Base-by-base conservation (phyloP, 1,140 invertebrate species). In the Caerostris darwini region DNA sequence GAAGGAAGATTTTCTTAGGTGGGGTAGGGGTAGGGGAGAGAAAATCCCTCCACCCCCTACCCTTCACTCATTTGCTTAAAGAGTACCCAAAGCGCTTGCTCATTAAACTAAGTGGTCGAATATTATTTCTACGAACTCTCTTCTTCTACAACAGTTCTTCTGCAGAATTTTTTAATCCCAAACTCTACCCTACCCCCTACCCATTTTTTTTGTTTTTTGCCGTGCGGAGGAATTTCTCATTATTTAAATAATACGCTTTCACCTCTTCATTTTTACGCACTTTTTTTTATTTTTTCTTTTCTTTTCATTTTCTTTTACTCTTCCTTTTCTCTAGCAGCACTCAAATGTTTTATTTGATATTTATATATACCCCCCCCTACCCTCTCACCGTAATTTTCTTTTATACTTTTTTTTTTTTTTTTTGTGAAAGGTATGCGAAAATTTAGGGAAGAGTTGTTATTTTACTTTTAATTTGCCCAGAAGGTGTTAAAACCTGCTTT, bases 171-270 rank as follows among this genome's bases (percentile, higher is more conserved):
- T 91, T 56, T 81, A 54, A 53, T 91, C 81, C 86, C 61, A 19
- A 53, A 88, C 34, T 88, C 86, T 88, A n/a, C 64, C 58, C 71
- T 58, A 59, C n/a, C 7, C 58, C 56, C 54, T 50, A 64, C 59
- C 19, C 64, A 53, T 19, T 64, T 85, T 92, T 54, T 91, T 92
- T 83, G 81, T 67, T n/a, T 90, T 90, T 90, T 56, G n/a, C 67
- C 57, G 12, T 87, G 34, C 67, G 81, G 57, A 61, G 90, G 90
- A 92, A 92, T 92, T 92, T 92, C 90, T 92, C 90, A 92, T 92
- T 92, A 92, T 92, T 81, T 92, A 92, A 92, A 92, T 92, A 92
- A 92, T 92, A 92, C 90, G 83, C 81, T 92, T 92, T 85, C 90
- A 67, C n/a, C 19, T 59, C 90, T 90, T 57, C 88, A 56, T 59